Evolutionary conservation across 2,797 vertebrate genomes (phyloP).

Genomic region (Lepus oiostolus): DNA sequence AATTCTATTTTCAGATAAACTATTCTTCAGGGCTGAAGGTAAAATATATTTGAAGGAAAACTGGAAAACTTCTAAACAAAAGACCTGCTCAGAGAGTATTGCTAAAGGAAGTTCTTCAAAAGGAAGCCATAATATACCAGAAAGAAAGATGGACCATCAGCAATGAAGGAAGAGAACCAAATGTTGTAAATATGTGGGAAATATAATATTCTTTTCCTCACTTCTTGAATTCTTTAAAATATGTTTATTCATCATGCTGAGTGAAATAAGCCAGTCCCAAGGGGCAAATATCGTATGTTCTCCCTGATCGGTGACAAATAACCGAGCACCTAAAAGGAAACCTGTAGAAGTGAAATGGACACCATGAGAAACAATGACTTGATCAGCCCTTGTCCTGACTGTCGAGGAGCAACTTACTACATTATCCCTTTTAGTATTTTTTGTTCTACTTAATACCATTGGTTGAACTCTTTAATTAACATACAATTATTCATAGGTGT

Average conservation of each 20-base stretch:
- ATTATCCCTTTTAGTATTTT: too few relatives aligned
- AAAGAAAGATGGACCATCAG: slow-evolving; percentile 18
- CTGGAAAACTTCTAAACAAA: not conserved
- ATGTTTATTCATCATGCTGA: not conserved
- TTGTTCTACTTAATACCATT: too few relatives aligned
- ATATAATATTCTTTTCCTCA: not conserved
- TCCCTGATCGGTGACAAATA: too few relatives aligned
- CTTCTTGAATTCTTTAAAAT: not conserved
- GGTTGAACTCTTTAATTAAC: too few relatives aligned
- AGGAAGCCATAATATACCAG: not conserved
- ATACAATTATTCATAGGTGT: too few relatives aligned
- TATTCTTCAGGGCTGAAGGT: slow-evolving; percentile 13
- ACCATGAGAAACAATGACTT: too few relatives aligned
- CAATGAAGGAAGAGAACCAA: not conserved
- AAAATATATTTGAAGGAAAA: slow-evolving; percentile 1
- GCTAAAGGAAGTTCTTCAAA: slow-evolving; percentile 13
- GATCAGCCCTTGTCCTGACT: too few relatives aligned
- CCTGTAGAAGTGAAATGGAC: too few relatives aligned
- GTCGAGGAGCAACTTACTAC: too few relatives aligned
- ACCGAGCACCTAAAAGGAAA: too few relatives aligned
- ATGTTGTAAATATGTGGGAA: not conserved
- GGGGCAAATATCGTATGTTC: too few relatives aligned
- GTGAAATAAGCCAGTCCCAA: too few relatives aligned
- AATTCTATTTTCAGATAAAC: slow-evolving; percentile 3
- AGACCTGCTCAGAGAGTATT: not conserved